These are phyloP conservation scores for Rhynchonema sp. DNA, from an alignment of 2,888 invertebrate genomes.

Conservation along the genomic window DNA sequence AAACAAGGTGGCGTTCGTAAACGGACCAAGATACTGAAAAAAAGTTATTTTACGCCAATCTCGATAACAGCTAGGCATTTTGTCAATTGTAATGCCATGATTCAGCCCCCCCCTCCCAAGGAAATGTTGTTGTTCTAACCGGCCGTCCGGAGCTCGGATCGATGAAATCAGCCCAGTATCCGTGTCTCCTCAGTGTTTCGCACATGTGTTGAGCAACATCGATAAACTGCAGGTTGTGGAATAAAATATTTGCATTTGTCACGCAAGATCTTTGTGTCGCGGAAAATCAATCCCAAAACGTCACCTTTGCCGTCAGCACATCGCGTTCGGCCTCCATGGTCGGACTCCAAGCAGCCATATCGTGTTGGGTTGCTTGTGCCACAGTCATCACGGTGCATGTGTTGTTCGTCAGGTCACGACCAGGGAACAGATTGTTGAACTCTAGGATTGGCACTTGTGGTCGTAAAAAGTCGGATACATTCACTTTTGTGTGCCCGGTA, in stretches of 20 bases:
- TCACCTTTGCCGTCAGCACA: slow-evolving; percentile 15
- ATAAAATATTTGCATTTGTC: background rate
- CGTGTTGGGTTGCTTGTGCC: slow-evolving; percentile 14
- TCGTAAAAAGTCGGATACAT: too few relatives aligned
- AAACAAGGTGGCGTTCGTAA: slow-evolving; percentile 45
- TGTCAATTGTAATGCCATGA: too few relatives aligned
- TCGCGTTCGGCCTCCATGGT: slow-evolving; percentile 20
- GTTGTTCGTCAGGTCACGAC: slow-evolving; percentile 11
- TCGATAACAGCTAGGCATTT: background rate
- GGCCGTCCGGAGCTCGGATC: slow-evolving; percentile 67
- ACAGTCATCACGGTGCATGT: slow-evolving; percentile 17
- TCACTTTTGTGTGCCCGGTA: background rate
- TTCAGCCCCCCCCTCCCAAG: too few relatives aligned
- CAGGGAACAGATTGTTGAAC: slow-evolving; percentile 17
- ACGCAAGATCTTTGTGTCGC: background rate
- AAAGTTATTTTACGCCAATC: slow-evolving; percentile 9
- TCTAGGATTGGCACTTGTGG: slow-evolving; percentile 12
- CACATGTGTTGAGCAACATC: slow-evolving; percentile 56
- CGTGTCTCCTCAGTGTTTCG: slow-evolving; percentile 42
- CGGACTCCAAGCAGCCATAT: slow-evolving; percentile 14
- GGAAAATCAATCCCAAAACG: too few relatives aligned
- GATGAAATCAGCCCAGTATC: slow-evolving; percentile 74
- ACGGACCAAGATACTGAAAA: slow-evolving; percentile 40
- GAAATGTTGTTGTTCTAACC: too few relatives aligned
- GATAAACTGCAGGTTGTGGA: slow-evolving; percentile 45